Evolutionary conservation across 2,113 vertebrate species (phyloP), one percentile per base, ranked within the genome.

Genomic region (Mirza zaza): DNA sequence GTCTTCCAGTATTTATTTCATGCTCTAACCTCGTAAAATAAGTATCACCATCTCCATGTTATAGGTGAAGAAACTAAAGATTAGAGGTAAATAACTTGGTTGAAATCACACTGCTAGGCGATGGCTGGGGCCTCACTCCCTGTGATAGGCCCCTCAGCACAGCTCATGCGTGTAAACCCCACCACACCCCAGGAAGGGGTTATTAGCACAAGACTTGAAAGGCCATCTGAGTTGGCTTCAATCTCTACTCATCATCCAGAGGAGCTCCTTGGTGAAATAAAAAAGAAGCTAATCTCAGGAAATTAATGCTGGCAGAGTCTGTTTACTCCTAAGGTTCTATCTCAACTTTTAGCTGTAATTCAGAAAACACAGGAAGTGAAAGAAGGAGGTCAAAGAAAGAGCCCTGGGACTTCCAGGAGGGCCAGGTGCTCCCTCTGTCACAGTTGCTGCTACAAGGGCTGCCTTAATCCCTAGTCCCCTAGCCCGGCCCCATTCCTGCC

Each of bases 361-460:
- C 85, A 55, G 80, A 87, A 95, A 83, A 91, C 71, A 75, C 79
- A 80, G 91, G 79, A 90, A 95, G 80, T 10, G 17, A 93, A 91
- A 68, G 63, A 36, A 87, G 42, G 61, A 87, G 83, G 95, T 71
- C 45, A 32, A 75, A 97, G 91, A 42, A 55, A 23, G 68, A 76
- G 61, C 68, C 68, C 48, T 1, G 2, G 34, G 55, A 70, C 94
- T 88, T 95, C 87, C 88, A 77, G 93, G 87, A 92, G 73, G 59
- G 57, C 83, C 97, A 92, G 97, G 91, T 96, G 92, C 85, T 59
- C 92, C 92, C 67, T 15, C 61, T 6, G 36, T 48, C 91, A 75
- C 97, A 97, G 96, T 6, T 98, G 97, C 94, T 91, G 59, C 59
- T 57, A 0, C 34, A 57, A 70, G 76, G 80, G 70, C 80, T 87